Percentiles rank a stretch among this genome's conserved stretches.
Evolutionary conservation across 2,113 vertebrate genomes (phyloP).

Genomic region (Bathybates hornii): DNA sequence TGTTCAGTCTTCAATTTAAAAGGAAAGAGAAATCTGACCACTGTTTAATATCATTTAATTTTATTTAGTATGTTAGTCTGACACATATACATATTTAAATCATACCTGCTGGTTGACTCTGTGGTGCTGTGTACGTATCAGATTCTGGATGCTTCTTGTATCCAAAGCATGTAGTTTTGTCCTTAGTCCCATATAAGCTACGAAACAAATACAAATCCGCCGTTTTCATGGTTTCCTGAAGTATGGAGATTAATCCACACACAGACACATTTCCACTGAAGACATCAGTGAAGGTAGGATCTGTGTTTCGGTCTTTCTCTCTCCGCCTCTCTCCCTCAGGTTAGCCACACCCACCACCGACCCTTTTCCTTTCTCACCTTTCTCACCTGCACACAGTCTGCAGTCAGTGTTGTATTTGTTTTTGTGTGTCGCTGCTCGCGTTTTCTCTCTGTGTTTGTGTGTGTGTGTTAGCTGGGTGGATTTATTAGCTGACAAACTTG

Average conservation of each 20-base stretch:
- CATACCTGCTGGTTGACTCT: background rate
- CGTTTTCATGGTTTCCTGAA: background rate
- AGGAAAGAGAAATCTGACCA: background rate
- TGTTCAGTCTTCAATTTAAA: background rate
- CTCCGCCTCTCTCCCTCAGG: background rate
- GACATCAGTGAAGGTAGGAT: background rate
- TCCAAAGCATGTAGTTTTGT: background rate
- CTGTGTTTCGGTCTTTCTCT: conserved; percentile 5
- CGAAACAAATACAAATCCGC: background rate
- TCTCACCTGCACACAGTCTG: conserved; percentile 2
- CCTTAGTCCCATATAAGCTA: background rate
- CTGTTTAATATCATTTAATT: background rate
- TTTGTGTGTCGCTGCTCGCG: background rate
- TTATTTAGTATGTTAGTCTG: background rate
- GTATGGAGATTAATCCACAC: background rate
- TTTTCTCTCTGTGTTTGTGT: background rate
- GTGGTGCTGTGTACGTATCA: background rate
- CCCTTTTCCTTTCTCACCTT: background rate
- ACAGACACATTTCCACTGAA: background rate
- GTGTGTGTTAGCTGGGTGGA: background rate
- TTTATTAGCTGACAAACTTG: background rate
- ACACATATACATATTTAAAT: accelerated
- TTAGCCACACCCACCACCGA: background rate
- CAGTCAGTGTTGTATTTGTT: background rate
- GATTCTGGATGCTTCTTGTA: background rate